Evolutionary conservation across 1,140 invertebrate species (phyloP).

Genomic region (Glossosoma conforme): DNA sequence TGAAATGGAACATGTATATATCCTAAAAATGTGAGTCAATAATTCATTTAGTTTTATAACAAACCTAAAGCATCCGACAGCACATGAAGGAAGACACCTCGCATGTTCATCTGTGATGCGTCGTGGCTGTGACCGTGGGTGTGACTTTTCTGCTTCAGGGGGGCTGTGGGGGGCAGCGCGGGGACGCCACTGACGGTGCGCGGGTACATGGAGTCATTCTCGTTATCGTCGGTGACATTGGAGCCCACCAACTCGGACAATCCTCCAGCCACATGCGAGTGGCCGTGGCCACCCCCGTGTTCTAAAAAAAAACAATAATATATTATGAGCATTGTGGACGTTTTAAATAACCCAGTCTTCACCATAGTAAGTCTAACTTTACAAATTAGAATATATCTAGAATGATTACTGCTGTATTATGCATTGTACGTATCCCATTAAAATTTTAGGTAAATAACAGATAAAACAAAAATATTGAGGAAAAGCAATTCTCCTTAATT

Average conservation of each 20-base stretch:
- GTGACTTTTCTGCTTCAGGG: conserved; percentile 43
- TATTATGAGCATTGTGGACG: no score
- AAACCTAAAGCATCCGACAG: conserved; percentile 86
- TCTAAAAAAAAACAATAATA: conserved; percentile 53
- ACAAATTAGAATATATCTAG: no score
- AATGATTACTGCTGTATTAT: no score
- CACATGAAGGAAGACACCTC: conserved; percentile 95
- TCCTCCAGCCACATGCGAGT: conserved; percentile 63
- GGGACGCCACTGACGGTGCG: conserved; percentile 6
- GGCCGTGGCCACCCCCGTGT: conserved; percentile 69
- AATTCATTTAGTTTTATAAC: no score
- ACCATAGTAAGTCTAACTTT: no score
- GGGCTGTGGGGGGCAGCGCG: conserved; percentile 37
- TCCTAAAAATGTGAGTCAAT: no score
- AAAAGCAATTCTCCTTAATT: no score
- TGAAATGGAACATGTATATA: no score
- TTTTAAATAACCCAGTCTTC: no score
- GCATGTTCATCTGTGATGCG: conserved; percentile 91
- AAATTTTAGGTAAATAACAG: no score
- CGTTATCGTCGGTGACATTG: conserved; percentile 68
- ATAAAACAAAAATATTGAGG: no score
- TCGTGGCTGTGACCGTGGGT: conserved; percentile 53
- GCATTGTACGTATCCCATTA: no score
- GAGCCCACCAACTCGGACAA: conserved; percentile 45
- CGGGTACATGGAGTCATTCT: conserved; percentile 70